Evolutionary conservation across 2,797 vertebrate species (phyloP), one percentile per base, ranked within the genome.

Genomic region (Leuciscus waleckii): DNA sequence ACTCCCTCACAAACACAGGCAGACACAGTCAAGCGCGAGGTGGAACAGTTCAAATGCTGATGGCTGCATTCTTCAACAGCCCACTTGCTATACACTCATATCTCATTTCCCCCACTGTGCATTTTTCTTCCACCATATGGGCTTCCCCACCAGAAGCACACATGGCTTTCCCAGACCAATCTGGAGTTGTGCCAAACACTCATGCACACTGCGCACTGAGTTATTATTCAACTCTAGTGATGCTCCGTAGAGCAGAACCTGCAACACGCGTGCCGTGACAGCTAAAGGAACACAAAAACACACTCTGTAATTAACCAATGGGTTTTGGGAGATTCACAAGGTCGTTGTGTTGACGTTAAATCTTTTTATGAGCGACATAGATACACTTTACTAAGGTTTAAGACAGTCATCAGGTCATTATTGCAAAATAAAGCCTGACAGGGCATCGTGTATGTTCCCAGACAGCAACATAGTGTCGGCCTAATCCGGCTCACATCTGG

Each of bases 41-140:
- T 35, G 56, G 43, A n/a, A 75, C 39, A 79, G 76, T 23, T 63
- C 35, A 79, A 85, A 85, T 71, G 76, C 83, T 85, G 67, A 85
- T 85, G 65, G 39, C 29, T 71, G 76, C 83, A 73, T 46, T 79
- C 49, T 78, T 56, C 56, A 68, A 56, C 82, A 39, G 73, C 73
- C 73, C 82, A 56, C 82, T 68, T 11, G 6, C 76, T 67, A 67
- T 76, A 29, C 32, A 77, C 82, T 77, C 61, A 69, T 76, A 54
- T 69, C n/a, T 69, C 35, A 41, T 84, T 69, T 26, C 46, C 19
- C 41, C 74, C n/a, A 37, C 73, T 77, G 82, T 56, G 49, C 65
- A 58, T 84, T 77, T 84, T 70, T 78, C 65, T 61, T 70, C 65
- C 35, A 0, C 75, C 65, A 78, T 84, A 78, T 78, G 49, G 82